phyloP scores from a whole-genome alignment of 2,888 invertebrate genomes.

The Hesperia comma region DNA sequence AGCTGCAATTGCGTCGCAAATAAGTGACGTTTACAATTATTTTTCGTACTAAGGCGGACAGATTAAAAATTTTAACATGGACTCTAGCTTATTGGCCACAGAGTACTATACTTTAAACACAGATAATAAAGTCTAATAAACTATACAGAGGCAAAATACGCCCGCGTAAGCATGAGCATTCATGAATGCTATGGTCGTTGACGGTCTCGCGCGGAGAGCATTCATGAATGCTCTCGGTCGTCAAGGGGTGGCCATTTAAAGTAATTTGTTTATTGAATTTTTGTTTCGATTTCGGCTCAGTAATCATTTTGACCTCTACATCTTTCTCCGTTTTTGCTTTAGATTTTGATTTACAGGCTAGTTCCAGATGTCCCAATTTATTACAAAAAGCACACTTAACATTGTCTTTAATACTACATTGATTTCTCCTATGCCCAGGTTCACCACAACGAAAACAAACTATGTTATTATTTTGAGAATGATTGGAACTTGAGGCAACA shows the following conservation, averaged over 20 bases:
- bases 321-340: slow-evolving; percentile 41
- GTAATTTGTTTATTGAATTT: slow-evolving; percentile 40
- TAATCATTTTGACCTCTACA: slow-evolving; percentile 42
- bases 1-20: too few relatives aligned
- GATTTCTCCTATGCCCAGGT: slow-evolving; percentile 35
- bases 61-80: too few relatives aligned
- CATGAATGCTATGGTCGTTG: too few relatives aligned
- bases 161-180: too few relatives aligned
- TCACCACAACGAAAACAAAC: slow-evolving; percentile 40
- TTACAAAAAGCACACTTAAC: slow-evolving; percentile 43
- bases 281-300: slow-evolving; percentile 28
- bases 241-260: slow-evolving; percentile 33
- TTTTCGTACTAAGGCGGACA: too few relatives aligned
- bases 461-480: slow-evolving; percentile 9
- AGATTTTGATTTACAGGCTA: slow-evolving; percentile 39
- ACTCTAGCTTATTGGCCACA: too few relatives aligned
- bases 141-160: too few relatives aligned
- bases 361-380: slow-evolving; percentile 43
- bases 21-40: too few relatives aligned
- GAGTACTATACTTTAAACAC: too few relatives aligned
- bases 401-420: slow-evolving; percentile 33
- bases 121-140: too few relatives aligned
- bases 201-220: too few relatives aligned
- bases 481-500: not conserved
- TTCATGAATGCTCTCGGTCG: too few relatives aligned